A percentile compares a stretch with the other conserved stretches of the same genome.
Evolutionary conservation across 2,888 invertebrate species (phyloP).

Genomic region (Adineta ricciae): DNA sequence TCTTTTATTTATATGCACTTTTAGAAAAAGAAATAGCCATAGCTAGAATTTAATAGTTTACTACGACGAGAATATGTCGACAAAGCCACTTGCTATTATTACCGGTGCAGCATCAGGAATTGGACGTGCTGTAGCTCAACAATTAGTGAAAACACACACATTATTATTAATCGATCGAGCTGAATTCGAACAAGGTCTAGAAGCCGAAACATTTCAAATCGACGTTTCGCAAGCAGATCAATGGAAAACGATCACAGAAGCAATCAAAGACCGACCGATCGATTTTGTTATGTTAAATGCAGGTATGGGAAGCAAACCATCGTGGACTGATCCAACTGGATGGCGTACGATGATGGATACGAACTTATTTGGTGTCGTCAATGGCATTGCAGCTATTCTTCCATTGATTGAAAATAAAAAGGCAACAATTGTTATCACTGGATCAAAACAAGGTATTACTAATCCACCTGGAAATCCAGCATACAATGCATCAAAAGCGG

Average conservation of each 20-base stretch:
- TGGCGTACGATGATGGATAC: background rate
- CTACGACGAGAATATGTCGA: background rate
- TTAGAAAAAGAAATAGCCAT: background rate
- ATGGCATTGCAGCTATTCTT: background rate
- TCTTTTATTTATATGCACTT: no score
- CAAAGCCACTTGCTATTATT: background rate
- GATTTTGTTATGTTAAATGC: slow-evolving; percentile 1
- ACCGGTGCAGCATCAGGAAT: background rate
- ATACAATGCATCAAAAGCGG: background rate
- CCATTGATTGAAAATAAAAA: background rate
- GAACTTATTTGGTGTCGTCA: background rate
- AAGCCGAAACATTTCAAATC: background rate
- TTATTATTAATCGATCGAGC: background rate
- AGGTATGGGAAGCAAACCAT: background rate
- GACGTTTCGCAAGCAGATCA: background rate
- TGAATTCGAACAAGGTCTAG: background rate
- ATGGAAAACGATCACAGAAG: background rate
- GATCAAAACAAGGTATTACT: slow-evolving; percentile 9
- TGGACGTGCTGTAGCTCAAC: background rate
- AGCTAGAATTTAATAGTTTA: background rate
- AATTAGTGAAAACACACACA: background rate
- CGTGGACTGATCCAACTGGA: background rate
- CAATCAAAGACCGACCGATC: background rate
- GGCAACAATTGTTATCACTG: slow-evolving; percentile 4
- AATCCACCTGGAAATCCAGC: slow-evolving; percentile 20